phyloP scores from a whole-genome alignment of 2,113 vertebrate genomes.

The Struthidea cinerea region DNA sequence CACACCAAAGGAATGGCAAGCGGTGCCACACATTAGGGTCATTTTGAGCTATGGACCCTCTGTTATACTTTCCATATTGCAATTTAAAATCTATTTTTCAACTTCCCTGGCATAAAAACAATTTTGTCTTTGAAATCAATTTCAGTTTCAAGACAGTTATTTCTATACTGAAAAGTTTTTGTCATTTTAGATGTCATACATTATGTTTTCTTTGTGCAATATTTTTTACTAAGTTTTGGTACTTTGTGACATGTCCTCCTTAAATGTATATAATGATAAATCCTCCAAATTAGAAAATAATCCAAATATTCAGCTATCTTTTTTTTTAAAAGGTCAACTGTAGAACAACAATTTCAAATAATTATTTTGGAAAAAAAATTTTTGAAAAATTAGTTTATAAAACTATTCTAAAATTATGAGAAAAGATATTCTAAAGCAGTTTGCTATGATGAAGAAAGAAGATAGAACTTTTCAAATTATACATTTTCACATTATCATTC shows the following conservation, averaged over 20 bases:
- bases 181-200: background rate
- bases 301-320: background rate
- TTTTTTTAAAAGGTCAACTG: background rate
- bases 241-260: background rate
- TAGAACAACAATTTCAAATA: background rate
- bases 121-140: background rate
- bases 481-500: background rate
- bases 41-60: background rate
- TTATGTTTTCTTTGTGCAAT: background rate
- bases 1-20: background rate
- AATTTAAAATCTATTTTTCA: background rate
- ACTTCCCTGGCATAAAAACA: background rate
- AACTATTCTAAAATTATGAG: background rate
- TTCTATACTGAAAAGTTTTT: background rate
- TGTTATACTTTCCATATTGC: background rate
- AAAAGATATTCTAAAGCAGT: background rate
- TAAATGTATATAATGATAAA: background rate
- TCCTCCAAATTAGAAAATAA: background rate
- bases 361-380: background rate
- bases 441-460: background rate
- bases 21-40: accelerated
- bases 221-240: background rate
- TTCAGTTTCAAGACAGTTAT: background rate
- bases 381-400: background rate
- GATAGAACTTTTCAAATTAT: background rate